phyloP scores from a whole-genome alignment of 1,140 invertebrate genomes.

The Gerris buenoi region DNA sequence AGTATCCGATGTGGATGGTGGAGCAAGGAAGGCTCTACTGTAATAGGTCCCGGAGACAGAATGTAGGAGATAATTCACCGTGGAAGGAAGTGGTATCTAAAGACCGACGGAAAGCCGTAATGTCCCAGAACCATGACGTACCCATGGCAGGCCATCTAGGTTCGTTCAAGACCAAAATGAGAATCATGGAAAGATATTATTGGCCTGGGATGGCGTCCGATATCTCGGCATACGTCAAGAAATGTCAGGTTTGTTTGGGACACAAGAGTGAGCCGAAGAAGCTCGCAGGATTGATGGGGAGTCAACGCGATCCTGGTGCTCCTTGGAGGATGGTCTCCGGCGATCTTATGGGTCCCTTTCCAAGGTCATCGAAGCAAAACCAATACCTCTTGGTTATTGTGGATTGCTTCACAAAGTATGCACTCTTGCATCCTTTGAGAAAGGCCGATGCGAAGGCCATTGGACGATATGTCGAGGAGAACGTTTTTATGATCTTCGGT shows the following conservation, averaged over 20 bases:
- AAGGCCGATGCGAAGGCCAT: too few relatives aligned
- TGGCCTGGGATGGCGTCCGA: too few relatives aligned
- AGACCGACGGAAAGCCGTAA: constrained; percentile 15
- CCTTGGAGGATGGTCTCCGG: constrained; percentile 21
- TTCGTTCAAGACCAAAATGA: constrained; percentile 25
- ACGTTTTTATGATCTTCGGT: too few relatives aligned
- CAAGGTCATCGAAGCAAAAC: constrained; percentile 17
- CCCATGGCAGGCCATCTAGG: too few relatives aligned
- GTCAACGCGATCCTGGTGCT: too few relatives aligned
- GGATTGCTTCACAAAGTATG: too few relatives aligned
- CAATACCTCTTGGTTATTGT: too few relatives aligned
- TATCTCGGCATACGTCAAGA: constrained; percentile 19
- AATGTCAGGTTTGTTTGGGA: constrained; percentile 18
- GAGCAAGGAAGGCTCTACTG: not conserved
- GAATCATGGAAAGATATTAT: too few relatives aligned
- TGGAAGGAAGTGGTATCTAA: constrained; percentile 24
- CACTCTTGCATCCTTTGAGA: too few relatives aligned
- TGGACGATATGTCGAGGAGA: too few relatives aligned
- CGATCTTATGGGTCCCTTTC: constrained; percentile 31
- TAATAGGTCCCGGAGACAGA: not conserved
- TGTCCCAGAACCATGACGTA: constrained; percentile 20
- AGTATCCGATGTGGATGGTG: not conserved
- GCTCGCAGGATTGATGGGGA: not conserved
- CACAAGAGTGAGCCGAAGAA: too few relatives aligned
- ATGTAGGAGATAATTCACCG: not conserved